Conservation (phyloP, 2,888 invertebrate species). For the Dusona sp. region DNA sequence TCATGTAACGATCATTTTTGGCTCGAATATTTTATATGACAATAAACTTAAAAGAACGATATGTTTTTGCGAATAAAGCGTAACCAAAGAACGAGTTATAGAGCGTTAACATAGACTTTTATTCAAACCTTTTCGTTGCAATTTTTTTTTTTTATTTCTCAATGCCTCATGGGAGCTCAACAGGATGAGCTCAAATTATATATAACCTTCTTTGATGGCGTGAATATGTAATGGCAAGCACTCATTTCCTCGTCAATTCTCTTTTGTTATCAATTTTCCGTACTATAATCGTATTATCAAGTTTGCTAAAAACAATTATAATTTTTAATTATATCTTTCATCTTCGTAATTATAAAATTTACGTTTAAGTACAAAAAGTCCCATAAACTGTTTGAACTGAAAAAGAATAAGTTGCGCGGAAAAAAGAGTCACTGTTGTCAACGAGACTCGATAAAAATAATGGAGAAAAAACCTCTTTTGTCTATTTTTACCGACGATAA, state of each 20-base stretch:
- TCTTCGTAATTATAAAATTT: neutral
- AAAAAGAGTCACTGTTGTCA: neutral
- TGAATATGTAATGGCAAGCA: neutral
- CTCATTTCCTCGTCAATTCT: neutral
- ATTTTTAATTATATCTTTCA: neutral
- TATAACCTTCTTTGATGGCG: neutral
- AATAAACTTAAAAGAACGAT: constrained; percentile 57
- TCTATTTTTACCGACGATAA: neutral
- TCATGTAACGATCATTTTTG: constrained; percentile 12
- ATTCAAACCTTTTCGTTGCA: neutral
- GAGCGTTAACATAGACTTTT: constrained; percentile 3
- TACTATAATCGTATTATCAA: neutral
- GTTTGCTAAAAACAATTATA: neutral
- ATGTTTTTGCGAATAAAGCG: constrained; percentile 72
- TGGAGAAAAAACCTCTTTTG: neutral
- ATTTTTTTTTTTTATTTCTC: neutral
- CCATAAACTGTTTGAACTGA: neutral
- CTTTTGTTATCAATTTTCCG: neutral
- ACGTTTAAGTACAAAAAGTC: neutral
- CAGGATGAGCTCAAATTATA: neutral
- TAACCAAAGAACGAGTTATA: constrained; percentile 49
- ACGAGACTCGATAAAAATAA: neutral
- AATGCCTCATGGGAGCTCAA: neutral
- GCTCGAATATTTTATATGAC: constrained; percentile 70
- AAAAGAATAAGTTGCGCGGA: neutral